Evolutionary conservation across 2,797 vertebrate genomes (phyloP).

Genomic region (Chanos chanos): DNA sequence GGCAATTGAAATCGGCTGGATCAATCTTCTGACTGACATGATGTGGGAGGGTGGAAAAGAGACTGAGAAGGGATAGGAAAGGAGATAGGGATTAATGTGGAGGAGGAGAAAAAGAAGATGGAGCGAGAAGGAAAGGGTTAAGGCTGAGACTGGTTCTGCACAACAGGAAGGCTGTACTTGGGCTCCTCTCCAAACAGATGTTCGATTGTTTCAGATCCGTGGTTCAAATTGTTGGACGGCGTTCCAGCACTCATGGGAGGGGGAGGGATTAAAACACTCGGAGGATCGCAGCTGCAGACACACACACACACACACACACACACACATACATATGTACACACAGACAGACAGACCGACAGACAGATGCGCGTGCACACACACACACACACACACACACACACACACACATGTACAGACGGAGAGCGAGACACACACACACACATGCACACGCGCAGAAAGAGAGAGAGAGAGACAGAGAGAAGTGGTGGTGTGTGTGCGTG

Average conservation of each 20-base stretch:
- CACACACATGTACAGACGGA: slow-evolving; percentile 44
- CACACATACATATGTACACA: slow-evolving; percentile 32
- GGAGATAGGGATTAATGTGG: background rate
- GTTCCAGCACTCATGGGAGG: slow-evolving; percentile 78
- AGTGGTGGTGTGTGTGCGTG: slow-evolving; percentile 26
- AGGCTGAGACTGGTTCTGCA: slow-evolving; percentile 67
- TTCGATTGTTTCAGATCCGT: slow-evolving; percentile 86
- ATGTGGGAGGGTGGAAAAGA: too few relatives aligned
- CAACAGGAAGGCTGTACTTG: slow-evolving; percentile 77
- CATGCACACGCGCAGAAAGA: slow-evolving; percentile 36
- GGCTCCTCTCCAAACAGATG: slow-evolving; percentile 88
- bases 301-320: slow-evolving; percentile 46
- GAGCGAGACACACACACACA: background rate
- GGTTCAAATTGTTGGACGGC: slow-evolving; percentile 87
- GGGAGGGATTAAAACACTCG: slow-evolving; percentile 57
- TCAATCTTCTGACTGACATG: too few relatives aligned
- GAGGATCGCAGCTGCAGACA: slow-evolving; percentile 82
- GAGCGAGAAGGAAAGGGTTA: slow-evolving; percentile 62
- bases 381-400: slow-evolving; percentile 5
- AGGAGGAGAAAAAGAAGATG: slow-evolving; percentile 1
- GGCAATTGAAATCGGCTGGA: too few relatives aligned
- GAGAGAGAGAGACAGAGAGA: slow-evolving; percentile 25
- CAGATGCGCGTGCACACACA: slow-evolving; percentile 26
- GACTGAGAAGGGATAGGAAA: slow-evolving; percentile 5
- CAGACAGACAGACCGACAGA: slow-evolving; percentile 30